Conservation (phyloP, 2,888 invertebrate species). For the Aplocera efformata region DNA sequence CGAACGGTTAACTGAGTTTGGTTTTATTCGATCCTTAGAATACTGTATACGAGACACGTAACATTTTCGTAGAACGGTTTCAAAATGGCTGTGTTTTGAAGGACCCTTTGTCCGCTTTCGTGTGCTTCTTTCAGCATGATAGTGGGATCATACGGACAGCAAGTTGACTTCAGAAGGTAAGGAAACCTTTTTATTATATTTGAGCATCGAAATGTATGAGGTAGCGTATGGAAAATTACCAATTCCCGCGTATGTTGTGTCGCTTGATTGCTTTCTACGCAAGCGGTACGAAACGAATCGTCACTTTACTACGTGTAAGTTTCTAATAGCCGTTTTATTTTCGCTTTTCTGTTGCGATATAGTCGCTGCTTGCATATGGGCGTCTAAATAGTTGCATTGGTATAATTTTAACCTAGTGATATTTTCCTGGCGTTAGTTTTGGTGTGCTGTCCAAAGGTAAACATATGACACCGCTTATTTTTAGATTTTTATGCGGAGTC, state of each 20-base stretch:
- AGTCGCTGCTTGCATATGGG: slow-evolving; percentile 38
- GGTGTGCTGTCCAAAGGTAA: slow-evolving; percentile 49
- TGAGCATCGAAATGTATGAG: slow-evolving; percentile 39
- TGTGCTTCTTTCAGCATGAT: slow-evolving; percentile 84
- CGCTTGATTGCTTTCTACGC: slow-evolving; percentile 72
- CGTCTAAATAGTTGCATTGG: slow-evolving; percentile 31
- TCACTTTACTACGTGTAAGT: slow-evolving; percentile 72
- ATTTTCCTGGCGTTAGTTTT: slow-evolving; percentile 39
- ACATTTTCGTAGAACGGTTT: slow-evolving; percentile 76
- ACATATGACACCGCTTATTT: slow-evolving; percentile 59
- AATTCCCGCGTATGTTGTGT: slow-evolving; percentile 61
- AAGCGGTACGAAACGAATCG: slow-evolving; percentile 59
- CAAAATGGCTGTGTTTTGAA: slow-evolving; percentile 88
- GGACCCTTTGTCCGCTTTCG: slow-evolving; percentile 83
- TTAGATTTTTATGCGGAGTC: slow-evolving; percentile 36
- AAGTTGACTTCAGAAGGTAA: slow-evolving; percentile 83
- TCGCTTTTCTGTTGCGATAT: slow-evolving; percentile 41
- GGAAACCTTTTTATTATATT: slow-evolving; percentile 49
- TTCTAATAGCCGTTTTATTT: slow-evolving; percentile 64
- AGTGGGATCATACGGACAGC: slow-evolving; percentile 83
- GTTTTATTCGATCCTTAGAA: slow-evolving; percentile 45
- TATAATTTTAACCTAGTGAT: slow-evolving; percentile 49
- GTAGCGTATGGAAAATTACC: slow-evolving; percentile 67
- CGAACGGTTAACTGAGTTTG: slow-evolving; percentile 66
- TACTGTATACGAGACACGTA: slow-evolving; percentile 68